Base-by-base conservation (phyloP, 2,113 vertebrate genomes). In the Hemichromis elongatus region DNA sequence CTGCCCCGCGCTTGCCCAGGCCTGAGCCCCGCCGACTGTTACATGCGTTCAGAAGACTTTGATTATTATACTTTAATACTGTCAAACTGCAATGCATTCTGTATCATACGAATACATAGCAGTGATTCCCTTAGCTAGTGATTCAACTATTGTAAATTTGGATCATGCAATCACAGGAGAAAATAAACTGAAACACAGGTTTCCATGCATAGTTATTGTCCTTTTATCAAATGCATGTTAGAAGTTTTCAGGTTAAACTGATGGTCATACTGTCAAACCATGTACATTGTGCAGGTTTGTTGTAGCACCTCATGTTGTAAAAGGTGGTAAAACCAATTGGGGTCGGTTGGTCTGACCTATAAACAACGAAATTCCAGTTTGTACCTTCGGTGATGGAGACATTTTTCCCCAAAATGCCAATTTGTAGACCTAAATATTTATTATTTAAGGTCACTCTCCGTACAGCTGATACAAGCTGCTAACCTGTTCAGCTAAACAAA, bases 1-100 rank as follows among this genome's bases (percentile, higher is more conserved):
- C 97, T 97, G 98, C 97, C 96, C 98, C 99, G 96, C 98, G 97
- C 96, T 99, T 99, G 96, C 98, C 98, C 97, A 99, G 98, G 98
- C 98, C 99, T 98, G 99, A 99, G 98, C 99, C 99, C 97, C 98
- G 98, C 97, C 99, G 98, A 98, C 99, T 99, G 57, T 18, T 9
- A 84, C 5, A 82, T 0, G 9, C 42, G 5, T 1, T 81, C 24
- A 63, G 79, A 89, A 77, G 14, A 80, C 26, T 8, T 3, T 14
- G 33, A 50, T 47, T 73, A 52, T 75, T 75, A 75, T 4, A 52
- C 70, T 52, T 75, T 75, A 19, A 52, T 52, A 52, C 10, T 75
- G 45, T 52, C 45, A 75, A 33, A 30, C 70, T 75, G 26, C 68
- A 75, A 5, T 73, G 68, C 68, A 47, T 73, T 47, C 24, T 9